Conservation (phyloP, 2,888 invertebrate species). For the Pasiphila rectangulata region DNA sequence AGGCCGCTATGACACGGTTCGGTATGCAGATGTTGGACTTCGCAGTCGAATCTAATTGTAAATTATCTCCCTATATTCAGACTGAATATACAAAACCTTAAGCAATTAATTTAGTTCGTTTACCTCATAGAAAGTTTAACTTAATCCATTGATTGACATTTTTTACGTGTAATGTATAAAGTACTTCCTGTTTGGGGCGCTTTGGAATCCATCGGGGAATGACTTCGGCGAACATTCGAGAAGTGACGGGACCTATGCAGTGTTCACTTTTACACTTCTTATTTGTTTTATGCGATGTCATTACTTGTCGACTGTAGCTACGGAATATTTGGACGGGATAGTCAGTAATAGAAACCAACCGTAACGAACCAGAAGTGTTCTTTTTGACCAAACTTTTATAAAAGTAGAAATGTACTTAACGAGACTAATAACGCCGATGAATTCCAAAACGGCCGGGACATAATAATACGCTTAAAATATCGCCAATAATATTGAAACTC, state of each 20-base stretch:
- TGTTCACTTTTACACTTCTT: too few species aligned
- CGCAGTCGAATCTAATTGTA: slow-evolving; percentile 30
- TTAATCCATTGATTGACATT: slow-evolving; percentile 22
- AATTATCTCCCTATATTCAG: slow-evolving; percentile 32
- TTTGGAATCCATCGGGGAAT: slow-evolving; percentile 15
- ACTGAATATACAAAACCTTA: slow-evolving; percentile 34
- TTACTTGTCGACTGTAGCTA: too few species aligned
- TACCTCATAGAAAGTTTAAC: slow-evolving; percentile 33
- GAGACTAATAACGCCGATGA: slow-evolving; percentile 16
- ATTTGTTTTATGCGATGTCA: too few species aligned
- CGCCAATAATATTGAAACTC: slow-evolving; percentile 30
- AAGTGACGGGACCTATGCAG: too few species aligned
- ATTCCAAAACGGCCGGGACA: slow-evolving; percentile 21
- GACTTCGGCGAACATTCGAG: neutral
- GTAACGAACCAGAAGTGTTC: too few species aligned
- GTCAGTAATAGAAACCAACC: too few species aligned
- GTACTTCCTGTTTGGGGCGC: slow-evolving; percentile 16
- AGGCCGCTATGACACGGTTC: slow-evolving; percentile 9
- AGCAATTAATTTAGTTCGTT: slow-evolving; percentile 26
- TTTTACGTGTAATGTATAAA: slow-evolving; percentile 26
- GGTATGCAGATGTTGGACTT: slow-evolving; percentile 32
- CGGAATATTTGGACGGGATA: too few species aligned
- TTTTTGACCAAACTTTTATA: slow-evolving; percentile 1
- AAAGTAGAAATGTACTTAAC: slow-evolving; percentile 17
- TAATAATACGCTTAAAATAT: slow-evolving; percentile 34